These are phyloP conservation scores for Ophiothrix spiculata DNA, from an alignment of 35 echinoderm and acorn worm genomes.

Conservation along the genomic window DNA sequence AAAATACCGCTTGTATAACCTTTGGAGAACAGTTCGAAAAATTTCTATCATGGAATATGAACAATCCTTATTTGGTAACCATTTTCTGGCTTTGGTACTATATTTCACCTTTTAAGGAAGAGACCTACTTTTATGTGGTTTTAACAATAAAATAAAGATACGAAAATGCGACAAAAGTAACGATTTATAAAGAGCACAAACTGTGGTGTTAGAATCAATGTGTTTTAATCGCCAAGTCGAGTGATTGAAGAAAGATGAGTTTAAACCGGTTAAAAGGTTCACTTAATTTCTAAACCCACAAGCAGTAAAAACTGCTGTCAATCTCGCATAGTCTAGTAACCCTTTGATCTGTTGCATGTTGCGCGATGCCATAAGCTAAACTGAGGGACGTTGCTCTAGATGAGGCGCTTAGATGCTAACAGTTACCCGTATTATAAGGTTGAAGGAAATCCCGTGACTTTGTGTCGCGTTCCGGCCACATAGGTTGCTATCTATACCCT, in stretches of 20 bases:
- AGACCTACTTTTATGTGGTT: background rate
- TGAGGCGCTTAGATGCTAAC: background rate
- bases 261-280: background rate
- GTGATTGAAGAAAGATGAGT: background rate
- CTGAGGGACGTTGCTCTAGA: background rate
- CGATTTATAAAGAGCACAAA: background rate
- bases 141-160: background rate
- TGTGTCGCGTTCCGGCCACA: background rate
- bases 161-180: background rate
- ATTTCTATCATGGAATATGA: too few relatives aligned
- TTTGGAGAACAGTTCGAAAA: too few relatives aligned
- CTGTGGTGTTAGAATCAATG: background rate
- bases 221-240: background rate
- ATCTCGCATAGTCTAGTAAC: background rate
- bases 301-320: background rate
- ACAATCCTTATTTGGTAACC: too few relatives aligned
- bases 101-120: too few relatives aligned
- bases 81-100: too few relatives aligned
- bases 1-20: too few relatives aligned
- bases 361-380: background rate
- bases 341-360: constrained; percentile 5
- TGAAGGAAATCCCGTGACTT: background rate
- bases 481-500: background rate
- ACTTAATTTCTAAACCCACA: background rate
- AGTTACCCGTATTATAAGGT: background rate